phyloP scores from a whole-genome alignment of 92 coral and sea anemone genomes.

The Parazoanthus darwini region DNA sequence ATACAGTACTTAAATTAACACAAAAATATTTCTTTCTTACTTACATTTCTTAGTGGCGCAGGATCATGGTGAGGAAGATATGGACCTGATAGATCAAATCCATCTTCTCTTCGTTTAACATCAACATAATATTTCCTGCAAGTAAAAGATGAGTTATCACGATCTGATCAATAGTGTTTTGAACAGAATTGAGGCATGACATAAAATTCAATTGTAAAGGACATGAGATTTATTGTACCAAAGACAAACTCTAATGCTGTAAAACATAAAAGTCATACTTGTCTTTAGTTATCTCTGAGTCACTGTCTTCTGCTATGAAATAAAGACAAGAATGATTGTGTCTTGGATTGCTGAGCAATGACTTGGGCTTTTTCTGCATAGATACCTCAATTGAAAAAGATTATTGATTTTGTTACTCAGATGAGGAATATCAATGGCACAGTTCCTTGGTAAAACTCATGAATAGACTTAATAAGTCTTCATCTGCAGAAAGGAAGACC shows the following conservation, averaged over 20 bases:
- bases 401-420: neutral
- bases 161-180: neutral
- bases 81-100: constrained; percentile 95
- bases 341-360: constrained; percentile 48
- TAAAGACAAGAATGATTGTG: constrained; percentile 76
- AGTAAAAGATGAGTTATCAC: neutral
- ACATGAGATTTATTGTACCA: neutral
- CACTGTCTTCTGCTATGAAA: constrained; percentile 73
- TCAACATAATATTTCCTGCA: constrained; percentile 94
- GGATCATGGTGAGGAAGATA: constrained; percentile 87
- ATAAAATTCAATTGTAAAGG: neutral
- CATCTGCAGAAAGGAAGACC: neutral
- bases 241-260: neutral
- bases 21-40: constrained; percentile 20
- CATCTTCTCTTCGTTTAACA: constrained; percentile 93
- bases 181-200: neutral
- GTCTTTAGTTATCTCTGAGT: constrained; percentile 55
- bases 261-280: constrained; percentile 16
- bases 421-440: neutral
- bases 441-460: neutral
- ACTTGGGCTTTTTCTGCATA: constrained; percentile 73
- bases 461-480: neutral
- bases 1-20: no score
- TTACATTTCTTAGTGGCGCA: constrained; percentile 80
- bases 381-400: constrained; percentile 12